phyloP scores from a whole-genome alignment of 2,888 invertebrate genomes.

The Laspeyria flexula region DNA sequence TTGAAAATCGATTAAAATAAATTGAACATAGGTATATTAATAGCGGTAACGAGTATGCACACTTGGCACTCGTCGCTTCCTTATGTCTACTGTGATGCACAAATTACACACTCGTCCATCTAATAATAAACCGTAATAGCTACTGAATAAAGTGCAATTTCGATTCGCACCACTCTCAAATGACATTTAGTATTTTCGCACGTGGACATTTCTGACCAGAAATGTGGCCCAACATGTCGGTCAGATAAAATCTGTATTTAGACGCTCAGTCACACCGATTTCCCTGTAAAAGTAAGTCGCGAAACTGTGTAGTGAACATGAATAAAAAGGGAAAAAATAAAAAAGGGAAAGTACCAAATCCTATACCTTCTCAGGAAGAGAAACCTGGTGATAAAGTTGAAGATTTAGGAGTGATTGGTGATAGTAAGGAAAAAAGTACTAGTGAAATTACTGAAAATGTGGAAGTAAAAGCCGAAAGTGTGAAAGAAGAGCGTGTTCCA shows the following conservation, averaged over 20 bases:
- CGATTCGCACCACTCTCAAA: constrained; percentile 1
- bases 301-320: constrained; percentile 54
- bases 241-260: constrained; percentile 75
- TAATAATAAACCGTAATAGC: constrained; percentile 18
- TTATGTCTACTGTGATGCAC: constrained; percentile 45
- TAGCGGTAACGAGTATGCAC: constrained; percentile 48
- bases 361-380: constrained; percentile 44
- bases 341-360: constrained; percentile 60
- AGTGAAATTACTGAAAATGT: constrained; percentile 42
- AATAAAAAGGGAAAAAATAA: constrained; percentile 77
- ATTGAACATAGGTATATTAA: constrained; percentile 35
- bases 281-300: constrained; percentile 42
- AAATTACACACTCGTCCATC: constrained; percentile 28
- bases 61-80: constrained; percentile 57
- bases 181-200: constrained; percentile 76
- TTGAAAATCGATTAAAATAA: constrained; percentile 14
- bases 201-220: constrained; percentile 68
- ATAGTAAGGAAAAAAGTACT: constrained; percentile 19
- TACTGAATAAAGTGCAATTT: constrained; percentile 25
- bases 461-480: constrained; percentile 28
- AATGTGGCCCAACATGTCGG: constrained; percentile 71
- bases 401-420: constrained; percentile 16
- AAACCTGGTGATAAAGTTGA: constrained; percentile 17
- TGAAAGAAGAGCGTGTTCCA: constrained; percentile 39
- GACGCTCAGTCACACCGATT: constrained; percentile 62